Conservation (phyloP, 1,140 invertebrate genomes). For the Drosophila kikkawai region DNA sequence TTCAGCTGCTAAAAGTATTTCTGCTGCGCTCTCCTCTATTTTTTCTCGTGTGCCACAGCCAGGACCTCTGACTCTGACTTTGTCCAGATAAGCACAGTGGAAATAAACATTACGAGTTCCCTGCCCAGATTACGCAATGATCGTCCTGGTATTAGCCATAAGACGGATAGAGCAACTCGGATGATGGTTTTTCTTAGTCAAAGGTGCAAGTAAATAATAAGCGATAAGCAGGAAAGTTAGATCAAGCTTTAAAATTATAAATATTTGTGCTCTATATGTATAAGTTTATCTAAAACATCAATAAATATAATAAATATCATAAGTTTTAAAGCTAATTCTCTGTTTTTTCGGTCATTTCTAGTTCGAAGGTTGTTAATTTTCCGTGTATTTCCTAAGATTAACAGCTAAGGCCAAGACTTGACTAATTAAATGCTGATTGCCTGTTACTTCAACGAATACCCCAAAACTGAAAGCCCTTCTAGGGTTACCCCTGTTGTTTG, state of each 20-base stretch:
- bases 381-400: not conserved
- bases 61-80: constrained; percentile 25
- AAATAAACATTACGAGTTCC: constrained; percentile 71
- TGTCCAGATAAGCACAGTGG: constrained; percentile 79
- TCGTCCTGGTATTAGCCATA: constrained; percentile 47
- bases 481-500: constrained; percentile 13
- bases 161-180: not conserved
- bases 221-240: not conserved
- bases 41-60: constrained; percentile 62
- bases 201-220: not conserved
- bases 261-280: too few relatives aligned
- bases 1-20: constrained; percentile 67
- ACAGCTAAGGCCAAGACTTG: not conserved
- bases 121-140: constrained; percentile 50
- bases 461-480: constrained; percentile 24
- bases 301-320: too few relatives aligned
- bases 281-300: too few relatives aligned
- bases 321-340: too few relatives aligned
- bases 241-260: not conserved
- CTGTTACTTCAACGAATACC: not conserved
- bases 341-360: too few relatives aligned
- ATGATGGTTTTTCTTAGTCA: not conserved
- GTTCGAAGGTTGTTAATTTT: not conserved
- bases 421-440: constrained; percentile 20
- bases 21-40: constrained; percentile 66